phyloP scores from a whole-genome alignment of 64 coral and sea anemone species.

The Porites australiensis region DNA sequence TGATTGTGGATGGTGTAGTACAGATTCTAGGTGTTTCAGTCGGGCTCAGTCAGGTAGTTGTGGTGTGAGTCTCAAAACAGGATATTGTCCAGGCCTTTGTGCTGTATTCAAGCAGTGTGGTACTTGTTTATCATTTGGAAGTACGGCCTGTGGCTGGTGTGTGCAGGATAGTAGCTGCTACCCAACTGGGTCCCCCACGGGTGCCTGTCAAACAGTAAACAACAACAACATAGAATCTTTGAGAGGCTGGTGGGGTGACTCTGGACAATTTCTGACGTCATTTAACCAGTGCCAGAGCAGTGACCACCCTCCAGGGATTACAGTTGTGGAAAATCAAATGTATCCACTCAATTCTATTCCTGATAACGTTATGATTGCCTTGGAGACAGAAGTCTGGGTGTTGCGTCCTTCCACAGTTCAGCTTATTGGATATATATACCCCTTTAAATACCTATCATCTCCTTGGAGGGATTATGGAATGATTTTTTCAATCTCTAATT shows the following conservation, averaged over 20 bases:
- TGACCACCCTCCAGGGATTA: slow-evolving; percentile 87
- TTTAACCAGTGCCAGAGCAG: slow-evolving; percentile 66
- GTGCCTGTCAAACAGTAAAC: slow-evolving; percentile 57
- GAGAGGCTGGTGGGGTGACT: slow-evolving; percentile 88
- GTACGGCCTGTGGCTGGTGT: slow-evolving; percentile 88
- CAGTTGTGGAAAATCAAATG: slow-evolving; percentile 32
- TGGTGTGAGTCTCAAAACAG: not conserved
- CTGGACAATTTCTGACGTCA: slow-evolving; percentile 66
- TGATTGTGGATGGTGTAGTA: slow-evolving; percentile 83
- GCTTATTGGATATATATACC: slow-evolving; percentile 77
- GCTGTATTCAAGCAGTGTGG: slow-evolving; percentile 55
- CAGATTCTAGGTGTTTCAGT: slow-evolving; percentile 24
- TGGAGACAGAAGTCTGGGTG: slow-evolving; percentile 13
- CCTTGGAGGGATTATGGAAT: slow-evolving; percentile 33
- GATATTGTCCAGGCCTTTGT: slow-evolving; percentile 69
- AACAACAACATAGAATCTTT: not conserved
- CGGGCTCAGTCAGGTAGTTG: slow-evolving; percentile 31
- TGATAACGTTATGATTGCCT: slow-evolving; percentile 59
- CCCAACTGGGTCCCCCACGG: slow-evolving; percentile 40
- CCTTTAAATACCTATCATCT: slow-evolving; percentile 44
- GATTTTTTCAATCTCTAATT: not conserved
- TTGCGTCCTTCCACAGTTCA: not conserved
- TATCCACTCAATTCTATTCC: slow-evolving; percentile 52
- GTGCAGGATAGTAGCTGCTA: slow-evolving; percentile 97
- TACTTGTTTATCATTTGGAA: slow-evolving; percentile 77